Evolutionary conservation across 2,797 vertebrate genomes (phyloP).

Genomic region (Aphelocoma californica): DNA sequence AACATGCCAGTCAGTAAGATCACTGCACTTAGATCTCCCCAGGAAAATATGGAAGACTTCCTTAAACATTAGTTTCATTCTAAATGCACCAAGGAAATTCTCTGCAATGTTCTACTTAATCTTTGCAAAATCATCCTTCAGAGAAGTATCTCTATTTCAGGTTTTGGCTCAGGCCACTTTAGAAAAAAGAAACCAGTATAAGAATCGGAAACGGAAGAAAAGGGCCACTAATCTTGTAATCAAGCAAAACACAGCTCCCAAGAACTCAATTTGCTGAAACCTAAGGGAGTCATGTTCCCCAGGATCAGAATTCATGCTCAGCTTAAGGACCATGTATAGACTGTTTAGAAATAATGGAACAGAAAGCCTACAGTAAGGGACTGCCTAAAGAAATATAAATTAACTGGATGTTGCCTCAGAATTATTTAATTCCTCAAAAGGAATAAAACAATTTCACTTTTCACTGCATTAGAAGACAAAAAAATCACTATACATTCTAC

Average conservation of each 20-base stretch:
- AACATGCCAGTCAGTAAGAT: neutral
- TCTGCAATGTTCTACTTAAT: neutral
- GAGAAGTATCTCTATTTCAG: neutral
- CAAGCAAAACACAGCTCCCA: neutral
- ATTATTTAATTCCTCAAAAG: neutral
- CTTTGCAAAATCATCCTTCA: neutral
- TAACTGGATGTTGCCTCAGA: neutral
- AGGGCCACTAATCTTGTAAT: neutral
- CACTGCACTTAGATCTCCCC: neutral
- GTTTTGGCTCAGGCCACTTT: neutral
- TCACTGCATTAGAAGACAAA: neutral
- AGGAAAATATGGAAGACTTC: neutral
- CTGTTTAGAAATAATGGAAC: neutral
- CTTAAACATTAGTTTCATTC: neutral
- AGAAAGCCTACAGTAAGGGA: neutral
- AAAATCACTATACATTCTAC: neutral
- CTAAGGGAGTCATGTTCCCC: neutral
- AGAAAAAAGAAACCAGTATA: neutral
- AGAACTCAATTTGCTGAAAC: neutral
- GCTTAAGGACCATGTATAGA: neutral
- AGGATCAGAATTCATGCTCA: neutral
- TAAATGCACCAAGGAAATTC: neutral
- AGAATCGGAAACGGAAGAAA: neutral
- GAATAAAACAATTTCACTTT: neutral
- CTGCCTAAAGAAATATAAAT: neutral